phyloP scores from a whole-genome alignment of 2,797 vertebrate species.

The Vultur gryphus region DNA sequence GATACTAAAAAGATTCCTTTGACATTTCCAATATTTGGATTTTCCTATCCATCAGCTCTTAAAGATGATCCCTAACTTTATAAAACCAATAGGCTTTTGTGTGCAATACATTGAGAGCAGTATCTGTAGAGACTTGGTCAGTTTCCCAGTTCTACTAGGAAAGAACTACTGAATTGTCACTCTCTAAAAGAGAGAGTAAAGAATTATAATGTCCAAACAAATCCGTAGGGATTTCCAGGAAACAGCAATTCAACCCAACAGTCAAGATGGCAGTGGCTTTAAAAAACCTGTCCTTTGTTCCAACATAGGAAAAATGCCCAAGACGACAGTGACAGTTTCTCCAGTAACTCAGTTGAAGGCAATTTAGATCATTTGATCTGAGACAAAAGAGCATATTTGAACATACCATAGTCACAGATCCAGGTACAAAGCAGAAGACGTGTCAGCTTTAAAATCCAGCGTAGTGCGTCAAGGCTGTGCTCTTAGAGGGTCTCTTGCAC shows the following conservation, averaged over 20 bases:
- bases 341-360: constrained; percentile 1
- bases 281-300: neutral
- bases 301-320: neutral
- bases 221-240: neutral
- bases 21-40: neutral
- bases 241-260: neutral
- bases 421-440: neutral
- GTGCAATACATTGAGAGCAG: neutral
- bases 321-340: neutral
- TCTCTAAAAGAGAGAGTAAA: neutral
- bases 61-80: neutral
- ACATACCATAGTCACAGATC: neutral
- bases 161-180: neutral
- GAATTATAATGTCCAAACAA: neutral
- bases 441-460: neutral
- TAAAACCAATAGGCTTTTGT: neutral
- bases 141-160: neutral
- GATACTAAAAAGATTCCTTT: neutral
- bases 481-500: neutral
- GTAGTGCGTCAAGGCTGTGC: neutral
- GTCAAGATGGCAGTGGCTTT: neutral
- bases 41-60: neutral
- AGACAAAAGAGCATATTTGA: constrained; percentile 42
- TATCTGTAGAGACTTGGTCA: neutral
- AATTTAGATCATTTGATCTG: constrained; percentile 38